A percentile compares a stretch with the other conserved stretches of the same genome.
Evolutionary conservation across 2,888 invertebrate genomes (phyloP).

Genomic region (Melieria crassipennis): DNA sequence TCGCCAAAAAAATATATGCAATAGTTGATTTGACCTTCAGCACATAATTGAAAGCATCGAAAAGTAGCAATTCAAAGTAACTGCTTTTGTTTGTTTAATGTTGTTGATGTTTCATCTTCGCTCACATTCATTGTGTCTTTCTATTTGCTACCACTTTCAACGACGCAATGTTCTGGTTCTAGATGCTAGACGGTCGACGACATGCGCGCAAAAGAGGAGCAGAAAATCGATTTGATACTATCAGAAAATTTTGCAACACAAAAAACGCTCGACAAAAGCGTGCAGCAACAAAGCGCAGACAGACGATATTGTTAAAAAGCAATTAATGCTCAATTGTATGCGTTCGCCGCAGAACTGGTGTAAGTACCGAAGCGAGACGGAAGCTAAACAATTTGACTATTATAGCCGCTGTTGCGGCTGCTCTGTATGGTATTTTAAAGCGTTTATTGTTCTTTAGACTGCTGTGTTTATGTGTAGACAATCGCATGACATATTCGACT

Average conservation of each 20-base stretch:
- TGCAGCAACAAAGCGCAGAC: not conserved
- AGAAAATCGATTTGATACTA: conserved; percentile 36
- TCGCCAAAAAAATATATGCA: too few species aligned
- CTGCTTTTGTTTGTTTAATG: too few species aligned
- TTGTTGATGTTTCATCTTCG: too few species aligned
- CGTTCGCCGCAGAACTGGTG: not conserved
- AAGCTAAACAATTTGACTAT: not conserved
- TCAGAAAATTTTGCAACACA: not conserved
- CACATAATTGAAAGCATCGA: too few species aligned
- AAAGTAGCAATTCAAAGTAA: too few species aligned
- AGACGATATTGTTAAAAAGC: conserved; percentile 32
- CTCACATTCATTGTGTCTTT: too few species aligned
- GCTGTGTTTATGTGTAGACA: not conserved
- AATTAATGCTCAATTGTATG: conserved; percentile 33
- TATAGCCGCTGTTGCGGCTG: not conserved
- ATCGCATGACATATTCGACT: not conserved
- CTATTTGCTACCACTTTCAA: too few species aligned
- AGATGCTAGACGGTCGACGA: too few species aligned
- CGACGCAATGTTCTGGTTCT: too few species aligned
- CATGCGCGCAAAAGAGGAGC: conserved; percentile 22
- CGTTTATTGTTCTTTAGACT: too few species aligned
- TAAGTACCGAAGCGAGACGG: conserved; percentile 5
- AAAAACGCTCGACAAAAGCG: not conserved
- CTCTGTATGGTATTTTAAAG: too few species aligned
- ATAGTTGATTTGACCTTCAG: too few species aligned